Base-by-base conservation (phyloP, 1,140 invertebrate genomes). In the Aphidius gifuensis region DNA sequence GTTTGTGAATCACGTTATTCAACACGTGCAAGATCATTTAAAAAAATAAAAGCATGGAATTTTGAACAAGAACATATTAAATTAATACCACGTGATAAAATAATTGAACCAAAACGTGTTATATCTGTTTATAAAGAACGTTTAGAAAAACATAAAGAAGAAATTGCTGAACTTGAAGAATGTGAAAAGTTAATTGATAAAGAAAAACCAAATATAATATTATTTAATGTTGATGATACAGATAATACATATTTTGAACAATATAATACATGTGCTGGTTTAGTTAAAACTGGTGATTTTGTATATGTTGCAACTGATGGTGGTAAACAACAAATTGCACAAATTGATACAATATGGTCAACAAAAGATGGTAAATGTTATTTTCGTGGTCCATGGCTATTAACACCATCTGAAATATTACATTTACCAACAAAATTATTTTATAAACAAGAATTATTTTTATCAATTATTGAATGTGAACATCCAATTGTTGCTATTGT, bases 1-100 rank as follows among this genome's bases (percentile, higher is more conserved):
- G 95, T 99, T 0, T 98, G 97, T 76, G 97, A 99, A 81, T 96
- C 93, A 11, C 85, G 96, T 9, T 99, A 99, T 78, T 93, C 89
- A 64, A 88, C 90, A 0, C 90, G 88, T 71, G 86, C 87, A 23
- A 85, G 94, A 65, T 87, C 88, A 64, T 98, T 98, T 76, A 97
- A 97, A 79, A 98, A 98, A 79, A 94, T 97, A 32, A 98, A 98
- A 82, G 87, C 91, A 64, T 96, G 93, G 90, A 90, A 90, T 55
- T 87, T 85, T 62, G 84, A 83, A 74, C 82, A 85, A 9, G 86
- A 85, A 73, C 84, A 87, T 47, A 79, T 92, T 5, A 85, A 84
- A 62, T 78, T 94, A 61, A 74, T 89, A 9, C 75, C 85, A 2
- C 83, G 93, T 58, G 91, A 93, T 61, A 86, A 88, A 47, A 85